Evolutionary conservation across 2,888 invertebrate genomes (phyloP).

Genomic region (Schizotus pectinicornis): DNA sequence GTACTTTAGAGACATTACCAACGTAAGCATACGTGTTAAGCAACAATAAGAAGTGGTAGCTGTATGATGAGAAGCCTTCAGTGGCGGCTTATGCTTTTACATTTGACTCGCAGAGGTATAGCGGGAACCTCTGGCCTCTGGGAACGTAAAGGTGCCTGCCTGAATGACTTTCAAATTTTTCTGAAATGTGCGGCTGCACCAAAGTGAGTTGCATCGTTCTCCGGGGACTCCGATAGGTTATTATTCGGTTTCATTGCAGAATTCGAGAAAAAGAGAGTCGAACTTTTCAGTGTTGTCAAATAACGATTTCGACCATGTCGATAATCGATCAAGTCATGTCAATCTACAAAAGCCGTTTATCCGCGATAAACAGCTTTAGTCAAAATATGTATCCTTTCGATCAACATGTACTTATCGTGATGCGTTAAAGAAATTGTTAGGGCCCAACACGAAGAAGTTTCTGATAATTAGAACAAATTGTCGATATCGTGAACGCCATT

Average conservation of each 20-base stretch:
- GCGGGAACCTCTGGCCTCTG: conserved; percentile 21
- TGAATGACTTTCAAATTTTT: conserved; percentile 24
- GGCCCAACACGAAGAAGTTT: conserved; percentile 10
- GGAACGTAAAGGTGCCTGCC: conserved; percentile 3
- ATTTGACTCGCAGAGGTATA: not conserved
- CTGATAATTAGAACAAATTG: conserved; percentile 1
- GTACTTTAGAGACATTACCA: no score
- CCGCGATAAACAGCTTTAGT: conserved; percentile 23
- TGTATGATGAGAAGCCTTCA: no score
- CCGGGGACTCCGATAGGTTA: conserved; percentile 42
- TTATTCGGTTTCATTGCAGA: conserved; percentile 34
- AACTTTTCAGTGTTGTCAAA: conserved; percentile 3
- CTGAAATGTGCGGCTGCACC: conserved; percentile 37
- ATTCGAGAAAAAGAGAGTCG: conserved; percentile 24
- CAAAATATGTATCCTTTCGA: conserved; percentile 18
- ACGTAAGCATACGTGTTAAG: no score
- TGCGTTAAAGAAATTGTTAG: not conserved
- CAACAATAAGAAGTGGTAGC: no score
- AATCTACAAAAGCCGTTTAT: conserved; percentile 19
- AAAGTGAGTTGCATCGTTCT: conserved; percentile 42
- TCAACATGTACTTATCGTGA: not conserved
- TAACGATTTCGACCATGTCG: conserved; percentile 14
- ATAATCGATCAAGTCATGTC: conserved; percentile 27
- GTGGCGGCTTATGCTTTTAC: no score
- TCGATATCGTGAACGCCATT: conserved; percentile 17